Percentiles rank a stretch among this genome's conserved stretches.
These are phyloP conservation scores for Lasioglossum pauxillum DNA, from an alignment of 2,888 invertebrate species.

Conservation along the genomic window DNA sequence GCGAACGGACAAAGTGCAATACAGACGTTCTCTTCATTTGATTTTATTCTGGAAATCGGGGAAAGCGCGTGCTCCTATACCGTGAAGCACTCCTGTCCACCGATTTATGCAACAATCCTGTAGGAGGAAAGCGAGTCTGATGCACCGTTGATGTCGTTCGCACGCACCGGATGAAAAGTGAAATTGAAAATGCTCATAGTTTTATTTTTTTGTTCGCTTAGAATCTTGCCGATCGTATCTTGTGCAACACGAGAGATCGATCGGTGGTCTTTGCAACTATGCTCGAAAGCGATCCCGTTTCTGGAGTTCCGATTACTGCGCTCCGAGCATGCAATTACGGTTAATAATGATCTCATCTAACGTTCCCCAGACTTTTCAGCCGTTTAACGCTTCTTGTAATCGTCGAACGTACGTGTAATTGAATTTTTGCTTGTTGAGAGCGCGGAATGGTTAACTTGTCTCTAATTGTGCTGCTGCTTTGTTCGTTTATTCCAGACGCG, in stretches of 20 bases:
- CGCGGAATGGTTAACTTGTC: neutral
- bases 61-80: slow-evolving; percentile 46
- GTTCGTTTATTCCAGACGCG: neutral
- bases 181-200: slow-evolving; percentile 26
- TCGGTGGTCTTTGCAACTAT: neutral
- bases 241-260: slow-evolving; percentile 1
- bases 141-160: slow-evolving; percentile 21
- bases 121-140: slow-evolving; percentile 44
- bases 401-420: neutral
- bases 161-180: slow-evolving; percentile 24
- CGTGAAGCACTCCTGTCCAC: neutral
- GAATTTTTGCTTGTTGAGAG: neutral
- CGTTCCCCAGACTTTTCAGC: neutral
- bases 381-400: too few relatives aligned
- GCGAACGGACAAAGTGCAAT: neutral
- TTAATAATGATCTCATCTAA: neutral
- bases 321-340: neutral
- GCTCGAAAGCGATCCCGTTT: neutral
- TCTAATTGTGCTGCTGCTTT: neutral
- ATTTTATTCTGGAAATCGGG: slow-evolving; percentile 62
- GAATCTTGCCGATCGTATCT: neutral
- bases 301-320: neutral
- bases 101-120: slow-evolving; percentile 46
- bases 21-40: slow-evolving; percentile 16
- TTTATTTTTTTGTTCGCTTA: neutral